Conservation (phyloP, 2,113 vertebrate species). For the Alethe castanea region DNA sequence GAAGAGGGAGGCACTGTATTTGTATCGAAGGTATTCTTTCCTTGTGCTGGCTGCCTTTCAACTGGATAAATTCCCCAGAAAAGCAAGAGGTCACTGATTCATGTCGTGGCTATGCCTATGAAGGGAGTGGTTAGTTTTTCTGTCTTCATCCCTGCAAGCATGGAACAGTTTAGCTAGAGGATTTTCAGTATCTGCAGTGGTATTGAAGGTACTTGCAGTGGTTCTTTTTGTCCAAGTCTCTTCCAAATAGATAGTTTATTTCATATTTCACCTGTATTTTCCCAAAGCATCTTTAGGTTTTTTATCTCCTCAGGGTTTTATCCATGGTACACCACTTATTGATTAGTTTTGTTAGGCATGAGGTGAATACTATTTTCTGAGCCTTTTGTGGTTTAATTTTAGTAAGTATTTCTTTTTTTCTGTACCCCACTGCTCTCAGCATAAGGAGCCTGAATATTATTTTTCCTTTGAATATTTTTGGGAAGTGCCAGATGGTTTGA, state of each 20-base stretch:
- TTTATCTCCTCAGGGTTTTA: not conserved
- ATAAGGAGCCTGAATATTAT: not conserved
- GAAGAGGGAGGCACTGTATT: not conserved
- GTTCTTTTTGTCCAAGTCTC: not conserved
- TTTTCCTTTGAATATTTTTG: not conserved
- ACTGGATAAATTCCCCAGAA: not conserved
- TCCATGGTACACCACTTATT: not conserved
- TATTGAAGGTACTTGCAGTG: not conserved
- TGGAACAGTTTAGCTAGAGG: not conserved
- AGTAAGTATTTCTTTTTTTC: not conserved
- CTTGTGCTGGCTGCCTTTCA: not conserved
- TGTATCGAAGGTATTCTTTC: not conserved
- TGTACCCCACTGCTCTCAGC: fast-evolving
- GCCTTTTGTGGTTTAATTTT: not conserved
- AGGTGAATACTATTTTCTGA: not conserved
- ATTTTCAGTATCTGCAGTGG: not conserved
- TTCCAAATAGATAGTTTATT: not conserved
- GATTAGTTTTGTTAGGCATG: not conserved
- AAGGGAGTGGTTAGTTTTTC: not conserved
- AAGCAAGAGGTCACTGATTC: not conserved
- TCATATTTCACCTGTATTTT: not conserved
- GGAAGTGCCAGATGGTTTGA: not conserved
- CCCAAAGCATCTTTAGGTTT: not conserved
- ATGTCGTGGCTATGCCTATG: fast-evolving
- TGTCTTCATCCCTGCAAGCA: not conserved